Base-by-base conservation (phyloP, 1,140 invertebrate species). In the Magallana gigas region DNA sequence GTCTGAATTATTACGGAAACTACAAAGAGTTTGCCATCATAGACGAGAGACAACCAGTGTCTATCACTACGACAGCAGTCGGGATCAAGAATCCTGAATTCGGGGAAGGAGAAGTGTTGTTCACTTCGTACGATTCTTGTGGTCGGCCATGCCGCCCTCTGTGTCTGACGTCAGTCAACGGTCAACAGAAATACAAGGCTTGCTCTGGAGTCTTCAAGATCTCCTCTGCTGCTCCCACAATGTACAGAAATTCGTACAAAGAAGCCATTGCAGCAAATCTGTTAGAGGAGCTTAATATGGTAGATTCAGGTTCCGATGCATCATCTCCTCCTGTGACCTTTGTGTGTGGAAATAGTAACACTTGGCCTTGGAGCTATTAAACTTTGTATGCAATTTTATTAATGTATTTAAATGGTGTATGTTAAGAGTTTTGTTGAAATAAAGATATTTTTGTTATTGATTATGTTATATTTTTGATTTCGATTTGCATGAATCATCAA, bases 21-120 rank as follows among this genome's bases (percentile, higher is more conserved):
- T 86, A 86, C 85, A 86, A 80, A 36, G 85, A 86, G n/a, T 80
- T 57, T 23, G 85, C 71, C 57, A 57, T 86, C 14, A 58, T 86
- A 23, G 85, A 86, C 60, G 68, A 81, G 57, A 80, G 68, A 36
- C 8, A 80, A 8, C n/a, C 85, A 12, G 59, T 80, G 11, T 80
- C 85, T 0, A 58, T 58, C 8, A 36, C 71, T n/a, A 81, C 60
- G 71, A 59, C 85, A 16, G 76, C 76, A 48, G 71, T 86, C 56
- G 85, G 68, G 9, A 62, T 86, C 11, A 86, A 86, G 71, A 82
- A 80, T 59, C 85, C 85, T 1, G 56, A 29, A 14, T 18, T 59
- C 11, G 68, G 76, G 14, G 85, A 18, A 7, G 68, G 58, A 14
- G 12, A 29, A 58, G 85, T 82, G 57, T 57, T 86, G 36, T 9